phyloP scores from a whole-genome alignment of 2,888 invertebrate species.

The Stenolophus ochropezus region DNA sequence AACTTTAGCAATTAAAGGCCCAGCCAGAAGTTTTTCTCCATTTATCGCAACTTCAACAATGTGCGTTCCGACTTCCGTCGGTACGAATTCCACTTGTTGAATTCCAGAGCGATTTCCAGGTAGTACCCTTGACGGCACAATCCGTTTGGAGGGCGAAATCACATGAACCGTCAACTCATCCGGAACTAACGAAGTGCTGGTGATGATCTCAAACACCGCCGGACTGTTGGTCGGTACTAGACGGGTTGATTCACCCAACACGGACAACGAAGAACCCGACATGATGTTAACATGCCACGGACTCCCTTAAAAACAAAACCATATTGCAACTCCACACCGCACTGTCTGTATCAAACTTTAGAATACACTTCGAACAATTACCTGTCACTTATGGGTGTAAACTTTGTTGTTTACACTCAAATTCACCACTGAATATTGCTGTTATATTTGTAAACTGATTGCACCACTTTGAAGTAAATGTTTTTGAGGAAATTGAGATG shows the following conservation, averaged over 20 bases:
- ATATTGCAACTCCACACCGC: slow-evolving; percentile 38
- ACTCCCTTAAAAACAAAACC: slow-evolving; percentile 81
- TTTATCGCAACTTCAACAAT: slow-evolving; percentile 91
- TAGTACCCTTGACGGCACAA: slow-evolving; percentile 87
- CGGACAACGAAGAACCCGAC: slow-evolving; percentile 83
- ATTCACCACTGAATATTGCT: slow-evolving; percentile 9
- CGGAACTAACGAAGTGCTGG: slow-evolving; percentile 76
- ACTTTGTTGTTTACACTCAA: slow-evolving; percentile 9
- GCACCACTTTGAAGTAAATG: slow-evolving; percentile 21
- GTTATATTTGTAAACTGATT: slow-evolving; percentile 2
- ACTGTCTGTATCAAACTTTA: slow-evolving; percentile 51
- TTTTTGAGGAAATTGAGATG: slow-evolving; percentile 7
- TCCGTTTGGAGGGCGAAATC: slow-evolving; percentile 89
- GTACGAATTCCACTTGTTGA: slow-evolving; percentile 93
- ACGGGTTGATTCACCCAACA: slow-evolving; percentile 90
- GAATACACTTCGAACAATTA: slow-evolving; percentile 34
- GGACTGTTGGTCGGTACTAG: slow-evolving; percentile 92
- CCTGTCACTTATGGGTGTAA: slow-evolving; percentile 42
- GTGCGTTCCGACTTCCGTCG: slow-evolving; percentile 95
- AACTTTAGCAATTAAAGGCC: slow-evolving; percentile 94
- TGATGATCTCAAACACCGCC: slow-evolving; percentile 92
- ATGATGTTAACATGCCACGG: slow-evolving; percentile 96
- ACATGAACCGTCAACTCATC: slow-evolving; percentile 80
- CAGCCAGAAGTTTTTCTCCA: slow-evolving; percentile 91
- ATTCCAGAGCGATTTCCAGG: slow-evolving; percentile 85